Conservation (phyloP, 23 tunicate genomes). For the Corella eumyota region DNA sequence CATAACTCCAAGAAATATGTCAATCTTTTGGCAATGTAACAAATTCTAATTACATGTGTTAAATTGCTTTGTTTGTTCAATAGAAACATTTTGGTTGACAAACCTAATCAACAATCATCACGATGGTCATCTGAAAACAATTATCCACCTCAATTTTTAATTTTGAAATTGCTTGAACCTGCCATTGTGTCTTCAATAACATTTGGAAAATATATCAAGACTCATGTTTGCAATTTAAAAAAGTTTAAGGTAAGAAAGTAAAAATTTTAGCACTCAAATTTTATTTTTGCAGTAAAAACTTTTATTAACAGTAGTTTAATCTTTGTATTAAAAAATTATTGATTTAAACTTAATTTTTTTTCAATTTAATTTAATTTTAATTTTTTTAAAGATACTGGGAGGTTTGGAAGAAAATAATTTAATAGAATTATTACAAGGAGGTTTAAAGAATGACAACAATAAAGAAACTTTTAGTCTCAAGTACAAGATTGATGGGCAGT, state of each 20-base stretch:
- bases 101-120: constrained; percentile 71
- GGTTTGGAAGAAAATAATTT: constrained; percentile 64
- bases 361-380: too few species aligned
- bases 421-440: constrained; percentile 42
- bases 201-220: constrained; percentile 79
- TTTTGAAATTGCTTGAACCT: constrained; percentile 52
- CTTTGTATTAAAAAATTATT: too few species aligned
- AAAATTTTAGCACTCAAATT: not conserved
- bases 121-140: constrained; percentile 83
- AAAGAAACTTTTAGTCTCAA: constrained; percentile 57
- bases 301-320: too few species aligned
- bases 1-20: too few species aligned
- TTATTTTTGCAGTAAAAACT: not conserved
- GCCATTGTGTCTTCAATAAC: constrained; percentile 37
- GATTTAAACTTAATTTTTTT: too few species aligned
- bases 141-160: constrained; percentile 57
- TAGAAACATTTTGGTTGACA: constrained; percentile 56
- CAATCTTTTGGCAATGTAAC: too few species aligned
- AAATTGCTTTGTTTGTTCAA: not conserved
- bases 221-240: constrained; percentile 78
- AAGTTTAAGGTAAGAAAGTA: constrained; percentile 51
- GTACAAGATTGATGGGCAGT: constrained; percentile 34
- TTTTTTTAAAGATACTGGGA: constrained; percentile 64
- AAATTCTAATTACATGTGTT: too few species aligned
- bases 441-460: constrained; percentile 72